Percentiles rank a stretch among this genome's conserved stretches.
These are phyloP conservation scores for Gryllus longicercus DNA, from an alignment of 2,888 invertebrate species.

Conservation along the genomic window DNA sequence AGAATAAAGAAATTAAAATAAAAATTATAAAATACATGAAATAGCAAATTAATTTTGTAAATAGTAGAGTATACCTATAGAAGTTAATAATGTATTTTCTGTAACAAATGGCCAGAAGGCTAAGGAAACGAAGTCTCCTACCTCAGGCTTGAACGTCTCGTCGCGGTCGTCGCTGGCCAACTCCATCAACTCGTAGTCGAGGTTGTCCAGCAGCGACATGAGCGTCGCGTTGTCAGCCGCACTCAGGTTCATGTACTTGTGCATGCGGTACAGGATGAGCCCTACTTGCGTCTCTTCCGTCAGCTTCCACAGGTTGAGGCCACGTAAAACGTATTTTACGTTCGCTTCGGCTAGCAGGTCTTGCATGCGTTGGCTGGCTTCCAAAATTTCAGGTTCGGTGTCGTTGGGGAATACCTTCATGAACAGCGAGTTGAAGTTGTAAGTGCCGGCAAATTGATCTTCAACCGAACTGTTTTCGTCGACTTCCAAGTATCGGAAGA, in stretches of 20 bases:
- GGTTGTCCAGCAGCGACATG: not conserved
- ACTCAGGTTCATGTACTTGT: slow-evolving; percentile 11
- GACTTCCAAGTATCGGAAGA: slow-evolving; percentile 26
- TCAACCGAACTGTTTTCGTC: slow-evolving; percentile 24
- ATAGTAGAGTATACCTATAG: too few relatives aligned
- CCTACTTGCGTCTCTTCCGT: slow-evolving; percentile 27
- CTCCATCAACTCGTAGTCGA: slow-evolving; percentile 23
- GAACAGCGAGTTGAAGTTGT: slow-evolving; percentile 24
- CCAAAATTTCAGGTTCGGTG: slow-evolving; percentile 5
- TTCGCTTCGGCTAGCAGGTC: slow-evolving; percentile 11
- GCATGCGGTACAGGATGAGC: slow-evolving; percentile 26
- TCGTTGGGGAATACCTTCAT: slow-evolving; percentile 24
- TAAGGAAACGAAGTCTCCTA: too few relatives aligned
- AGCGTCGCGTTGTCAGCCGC: not conserved
- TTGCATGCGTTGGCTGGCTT: slow-evolving; percentile 11
- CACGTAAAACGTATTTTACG: slow-evolving; percentile 20
- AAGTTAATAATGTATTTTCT: too few relatives aligned
- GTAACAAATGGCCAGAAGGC: too few relatives aligned
- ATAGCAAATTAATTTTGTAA: too few relatives aligned
- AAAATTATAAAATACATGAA: too few relatives aligned
- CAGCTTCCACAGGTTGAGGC: slow-evolving; percentile 29
- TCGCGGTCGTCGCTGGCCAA: slow-evolving; percentile 26
- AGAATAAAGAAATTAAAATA: too few relatives aligned
- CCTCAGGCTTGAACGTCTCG: slow-evolving; percentile 22
- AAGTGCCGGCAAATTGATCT: slow-evolving; percentile 29